Base-by-base conservation (phyloP, 1,140 invertebrate genomes). In the Pemphigus obesinymphae region DNA sequence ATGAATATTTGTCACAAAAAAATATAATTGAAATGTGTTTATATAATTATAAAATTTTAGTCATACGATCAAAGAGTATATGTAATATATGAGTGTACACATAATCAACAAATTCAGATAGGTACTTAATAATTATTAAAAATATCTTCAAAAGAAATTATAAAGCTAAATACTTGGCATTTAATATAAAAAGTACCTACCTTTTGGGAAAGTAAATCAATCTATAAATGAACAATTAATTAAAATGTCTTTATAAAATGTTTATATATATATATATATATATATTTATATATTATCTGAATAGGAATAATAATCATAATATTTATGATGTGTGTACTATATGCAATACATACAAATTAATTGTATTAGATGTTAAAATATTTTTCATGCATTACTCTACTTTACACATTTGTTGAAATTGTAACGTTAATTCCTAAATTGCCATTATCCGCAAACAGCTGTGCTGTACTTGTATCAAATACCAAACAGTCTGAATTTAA, bases 401-500 rank as follows among this genome's bases (percentile, higher is more conserved):
- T n/a, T 78, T 58, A 78, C 3, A 80, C 76, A 45, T 80, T 80
- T 20, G 83, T 85, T 31, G 95, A 96, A 87, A 99, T 99, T 85
- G 98, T 99, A 83, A 99, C 98, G 89, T 99, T 99, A 84, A 99
- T 99, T 84, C 97, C 98, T 82, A 99, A 90, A 89, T 99, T 99
- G 8, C 97, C 98, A 89, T 99, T 99, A 87, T 99, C 98, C 26
- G 98, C 96, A 90, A 99, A 99, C 58, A 99, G 89, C 88, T 99
- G 96, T 82, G 98, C 98, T 87, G 99, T 96, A 78, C 95, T 96
- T 37, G 97, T 98, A 87, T 99, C 98, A 89, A 99, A 99, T 58
- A 99, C 97, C 70, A 99, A 91, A 88, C 98, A 99, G 89, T 99
- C 98, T 70, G 96, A 98, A 86, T 96, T 97, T 87, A 97, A 91